Conservation (phyloP, 2,888 invertebrate genomes). For the Platerodrilus igneus region DNA sequence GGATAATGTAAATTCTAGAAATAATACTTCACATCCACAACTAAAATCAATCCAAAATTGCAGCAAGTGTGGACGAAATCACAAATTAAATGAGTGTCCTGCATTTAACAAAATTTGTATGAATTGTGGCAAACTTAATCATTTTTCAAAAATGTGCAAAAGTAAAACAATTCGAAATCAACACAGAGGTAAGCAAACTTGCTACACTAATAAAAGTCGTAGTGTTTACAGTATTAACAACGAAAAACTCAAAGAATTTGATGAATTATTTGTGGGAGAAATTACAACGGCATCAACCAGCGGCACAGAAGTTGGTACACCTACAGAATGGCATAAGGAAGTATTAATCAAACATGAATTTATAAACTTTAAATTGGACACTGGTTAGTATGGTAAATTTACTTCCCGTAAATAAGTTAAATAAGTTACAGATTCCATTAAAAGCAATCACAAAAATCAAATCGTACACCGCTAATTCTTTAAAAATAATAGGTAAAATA, state of each 20-base stretch:
- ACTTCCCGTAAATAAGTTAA: conserved; percentile 4
- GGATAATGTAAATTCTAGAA: no score
- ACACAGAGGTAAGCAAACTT: no score
- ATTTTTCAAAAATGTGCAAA: conserved; percentile 5
- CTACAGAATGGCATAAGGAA: no score
- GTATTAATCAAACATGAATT: no score
- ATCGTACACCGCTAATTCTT: conserved; percentile 14
- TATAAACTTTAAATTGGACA: conserved; percentile 20
- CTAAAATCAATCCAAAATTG: background rate
- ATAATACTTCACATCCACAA: no score
- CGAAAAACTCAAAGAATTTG: no score
- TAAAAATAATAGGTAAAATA: conserved; percentile 17
- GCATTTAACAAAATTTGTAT: background rate
- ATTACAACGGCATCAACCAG: no score
- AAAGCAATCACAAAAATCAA: conserved; percentile 13
- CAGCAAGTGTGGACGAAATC: background rate
- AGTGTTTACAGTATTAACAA: no score
- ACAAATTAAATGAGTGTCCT: conserved; percentile 1
- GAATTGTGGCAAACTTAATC: background rate
- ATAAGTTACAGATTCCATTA: background rate
- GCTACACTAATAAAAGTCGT: no score
- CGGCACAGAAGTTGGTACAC: no score
- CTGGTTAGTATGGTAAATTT: conserved; percentile 18
- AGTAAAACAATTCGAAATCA: no score
- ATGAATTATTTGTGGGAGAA: no score